Conservation (phyloP, 2,113 vertebrate genomes). For the Lepus timidus region DNA sequence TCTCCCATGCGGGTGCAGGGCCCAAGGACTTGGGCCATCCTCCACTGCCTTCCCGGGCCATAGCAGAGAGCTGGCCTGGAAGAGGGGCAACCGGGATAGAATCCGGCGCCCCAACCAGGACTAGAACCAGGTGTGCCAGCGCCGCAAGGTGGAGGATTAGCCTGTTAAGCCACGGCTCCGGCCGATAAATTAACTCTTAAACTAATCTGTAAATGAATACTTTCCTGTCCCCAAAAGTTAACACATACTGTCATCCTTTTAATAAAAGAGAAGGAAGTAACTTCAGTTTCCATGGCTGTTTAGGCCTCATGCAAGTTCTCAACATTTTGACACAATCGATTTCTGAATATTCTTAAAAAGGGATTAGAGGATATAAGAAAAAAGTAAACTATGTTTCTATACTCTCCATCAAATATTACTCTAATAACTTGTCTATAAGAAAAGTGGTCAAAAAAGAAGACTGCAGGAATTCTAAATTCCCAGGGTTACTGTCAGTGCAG, state of each 20-base stretch:
- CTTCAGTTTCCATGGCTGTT: background rate
- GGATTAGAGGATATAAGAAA: constrained; percentile 21
- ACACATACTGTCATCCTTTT: background rate
- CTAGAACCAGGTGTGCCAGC: too few relatives aligned
- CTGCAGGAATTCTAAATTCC: background rate
- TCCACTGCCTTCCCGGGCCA: too few relatives aligned
- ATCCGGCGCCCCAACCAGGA: too few relatives aligned
- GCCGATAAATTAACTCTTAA: background rate
- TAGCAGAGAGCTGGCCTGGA: too few relatives aligned
- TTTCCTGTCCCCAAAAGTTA: background rate
- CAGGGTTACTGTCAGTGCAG: background rate
- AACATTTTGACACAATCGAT: background rate
- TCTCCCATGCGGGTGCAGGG: too few relatives aligned
- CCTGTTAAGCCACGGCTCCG: too few relatives aligned
- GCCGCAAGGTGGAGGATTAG: too few relatives aligned
- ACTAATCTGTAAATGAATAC: background rate
- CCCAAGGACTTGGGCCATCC: too few relatives aligned
- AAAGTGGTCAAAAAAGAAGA: background rate
- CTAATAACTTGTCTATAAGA: background rate
- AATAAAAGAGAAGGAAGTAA: background rate
- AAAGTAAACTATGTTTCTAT: background rate
- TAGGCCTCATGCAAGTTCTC: background rate
- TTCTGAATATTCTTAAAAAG: constrained; percentile 38
- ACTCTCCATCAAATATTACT: constrained; percentile 19
- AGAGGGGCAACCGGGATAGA: too few relatives aligned